Base-by-base conservation (phyloP, 2,888 invertebrate species). In the Marasmarcha lunaedactyla region DNA sequence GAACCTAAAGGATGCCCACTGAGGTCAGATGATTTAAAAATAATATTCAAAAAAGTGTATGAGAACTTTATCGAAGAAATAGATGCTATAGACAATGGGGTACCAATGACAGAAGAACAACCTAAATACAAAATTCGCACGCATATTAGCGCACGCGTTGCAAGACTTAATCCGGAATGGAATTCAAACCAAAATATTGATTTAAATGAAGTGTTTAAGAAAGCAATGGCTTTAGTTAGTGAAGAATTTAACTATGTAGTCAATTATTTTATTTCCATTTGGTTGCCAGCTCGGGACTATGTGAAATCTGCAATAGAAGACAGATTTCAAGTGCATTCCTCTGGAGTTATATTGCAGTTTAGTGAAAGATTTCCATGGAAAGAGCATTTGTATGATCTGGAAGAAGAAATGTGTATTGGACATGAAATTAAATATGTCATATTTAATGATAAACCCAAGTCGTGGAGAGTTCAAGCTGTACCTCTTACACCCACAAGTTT, bases 61-160 rank as follows among this genome's bases (percentile, higher is more conserved):
- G 90, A 92, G 47, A 87, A 87, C 42, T 92, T 98, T 40, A 89
- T 99, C 10, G 90, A 92, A 76, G 97, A 98, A 85, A 86, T 99
- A 43, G 99, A 99, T 77, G 98, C 93, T 1, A 92, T 98, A 40
- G 99, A 99, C 67, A 99, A 99, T 81, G 99, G 98, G n/a, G 86
- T 98, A 0, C 89, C 90, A 0, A 91, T 93, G 85, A 88, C 87
- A 46, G 87, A 89, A 33, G 91, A 88, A 1, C 88, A 90, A 56
- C 89, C 91, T 0, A 79, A 73, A 20, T 97, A 95, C 63, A 85
- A 85, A 46, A 92, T 97, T n/a, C 86, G 87, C 1, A 94, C 97
- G 0, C 86, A 90, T 64, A 59, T 98, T 7, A 90, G 93, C 57
- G 71, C 88, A 0, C 84, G 97, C 50, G 91, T 98, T 1, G 84